Evolutionary conservation across 2,888 invertebrate species (phyloP), one percentile per base, ranked within the genome.

Genomic region (Erpobdella octoculata): DNA sequence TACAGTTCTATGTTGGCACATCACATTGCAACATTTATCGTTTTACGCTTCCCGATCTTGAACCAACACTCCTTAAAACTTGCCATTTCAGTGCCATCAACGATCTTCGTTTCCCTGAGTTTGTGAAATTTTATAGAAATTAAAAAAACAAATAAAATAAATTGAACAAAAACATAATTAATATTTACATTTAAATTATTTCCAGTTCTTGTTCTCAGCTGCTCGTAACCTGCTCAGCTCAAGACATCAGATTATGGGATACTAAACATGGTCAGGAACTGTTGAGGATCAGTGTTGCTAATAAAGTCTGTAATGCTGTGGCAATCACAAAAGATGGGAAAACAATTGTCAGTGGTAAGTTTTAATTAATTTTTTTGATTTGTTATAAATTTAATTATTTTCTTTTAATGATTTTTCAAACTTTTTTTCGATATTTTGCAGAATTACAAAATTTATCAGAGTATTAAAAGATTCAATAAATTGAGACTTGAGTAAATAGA

Each of bases 171-270:
- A n/a, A n/a, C n/a, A n/a, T n/a, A n/a, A n/a, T 53, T 53, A n/a
- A 53, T n/a, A 9, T 53, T 53, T 8, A 53, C 15, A 9, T 53
- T 18, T n/a, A 12, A 33, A 35, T n/a, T n/a, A n/a, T n/a, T n/a
- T 18, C 21, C 72, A 76, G 76, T 58, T 73, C 71, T 21, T 73
- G 72, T 83, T 89, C 90, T 0, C 89, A 90, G 72, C 89, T 93
- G 71, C 92, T 94, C 84, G 91, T 92, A 48, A 92, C 93, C 0
- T 90, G 89, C 58, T 90, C 92, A 71, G 87, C 89, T 78, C 89
- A 92, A 78, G 90, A 90, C 78, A 89, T 94, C 66, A 87, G 94
- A 72, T 87, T 94, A 74, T 95, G 94, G 94, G 89, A 90, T 76
- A 84, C 89, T 66, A 85, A 85, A 59, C 88, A 89, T 0, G 88